Evolutionary conservation across 2,113 vertebrate genomes (phyloP).

Genomic region (Platichthys flesus): DNA sequence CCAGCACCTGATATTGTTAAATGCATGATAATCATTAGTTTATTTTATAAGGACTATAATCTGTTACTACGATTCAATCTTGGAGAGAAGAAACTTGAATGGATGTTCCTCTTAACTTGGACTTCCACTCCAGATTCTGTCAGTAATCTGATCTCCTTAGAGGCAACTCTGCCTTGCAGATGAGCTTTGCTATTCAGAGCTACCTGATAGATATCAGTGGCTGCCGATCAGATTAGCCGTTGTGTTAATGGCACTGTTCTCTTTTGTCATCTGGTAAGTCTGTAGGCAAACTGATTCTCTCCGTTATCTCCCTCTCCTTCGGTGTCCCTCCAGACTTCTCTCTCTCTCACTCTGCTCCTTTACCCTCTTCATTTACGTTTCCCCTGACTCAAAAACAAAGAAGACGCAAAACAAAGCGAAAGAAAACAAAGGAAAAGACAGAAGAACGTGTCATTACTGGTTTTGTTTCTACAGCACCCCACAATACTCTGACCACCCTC

Average conservation of each 20-base stretch:
- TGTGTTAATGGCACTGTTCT: conserved; percentile 44
- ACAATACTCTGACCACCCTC: conserved; percentile 71
- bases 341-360: conserved; percentile 38
- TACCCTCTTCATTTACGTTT: conserved; percentile 67
- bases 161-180: background rate
- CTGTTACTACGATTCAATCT: background rate
- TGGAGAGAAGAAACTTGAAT: background rate
- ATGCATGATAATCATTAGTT: too few relatives aligned
- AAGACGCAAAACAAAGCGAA: conserved; percentile 60
- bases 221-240: conserved; percentile 44
- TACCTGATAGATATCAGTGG: conserved; percentile 54
- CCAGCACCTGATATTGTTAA: too few relatives aligned
- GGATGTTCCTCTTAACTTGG: background rate
- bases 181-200: conserved; percentile 36
- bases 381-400: conserved; percentile 57
- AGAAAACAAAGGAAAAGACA: conserved; percentile 65
- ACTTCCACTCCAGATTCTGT: conserved; percentile 7
- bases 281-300: conserved; percentile 56
- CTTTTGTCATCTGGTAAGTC: conserved; percentile 48
- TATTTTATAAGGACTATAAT: too few relatives aligned
- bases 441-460: conserved; percentile 71
- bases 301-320: conserved; percentile 44
- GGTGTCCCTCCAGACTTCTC: background rate
- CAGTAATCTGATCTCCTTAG: conserved; percentile 43
- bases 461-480: conserved; percentile 61